These are phyloP conservation scores for Noctua janthina DNA, from an alignment of 2,888 invertebrate species.

Conservation along the genomic window DNA sequence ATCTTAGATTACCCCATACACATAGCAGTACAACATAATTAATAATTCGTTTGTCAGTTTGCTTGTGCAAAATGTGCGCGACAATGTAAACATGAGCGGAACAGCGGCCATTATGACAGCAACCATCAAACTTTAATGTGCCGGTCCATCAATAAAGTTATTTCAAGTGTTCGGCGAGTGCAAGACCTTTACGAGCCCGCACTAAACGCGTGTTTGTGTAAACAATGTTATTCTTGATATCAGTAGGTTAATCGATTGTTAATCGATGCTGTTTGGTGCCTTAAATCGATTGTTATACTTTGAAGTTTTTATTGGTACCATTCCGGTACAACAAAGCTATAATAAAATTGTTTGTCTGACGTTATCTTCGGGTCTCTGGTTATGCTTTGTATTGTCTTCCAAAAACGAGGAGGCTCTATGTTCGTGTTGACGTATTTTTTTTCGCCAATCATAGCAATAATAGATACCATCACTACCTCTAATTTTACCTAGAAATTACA, in stretches of 20 bases:
- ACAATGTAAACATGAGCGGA: conserved; percentile 68
- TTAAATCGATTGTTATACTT: conserved; percentile 41
- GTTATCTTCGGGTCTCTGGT: background rate
- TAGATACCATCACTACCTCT: background rate
- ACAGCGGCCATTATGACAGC: conserved; percentile 68
- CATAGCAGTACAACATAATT: conserved; percentile 29
- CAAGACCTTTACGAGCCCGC: conserved; percentile 67
- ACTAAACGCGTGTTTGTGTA: conserved; percentile 58
- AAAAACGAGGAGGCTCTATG: background rate
- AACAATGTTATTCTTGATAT: conserved; percentile 63
- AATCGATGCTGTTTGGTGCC: conserved; percentile 48
- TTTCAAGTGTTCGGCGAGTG: conserved; percentile 70
- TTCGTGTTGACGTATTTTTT: background rate
- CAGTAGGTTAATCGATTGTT: conserved; percentile 62
- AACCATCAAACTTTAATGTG: conserved; percentile 72
- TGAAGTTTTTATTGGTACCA: conserved; percentile 36
- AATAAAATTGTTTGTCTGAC: background rate
- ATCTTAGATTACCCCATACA: conserved; percentile 1
- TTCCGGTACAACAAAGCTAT: conserved; percentile 11
- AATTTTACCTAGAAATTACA: background rate
- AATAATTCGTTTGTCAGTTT: conserved; percentile 34
- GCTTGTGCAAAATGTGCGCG: conserved; percentile 50
- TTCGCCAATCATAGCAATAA: background rate
- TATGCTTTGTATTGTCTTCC: background rate
- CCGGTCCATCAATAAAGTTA: conserved; percentile 75